Percentiles rank a stretch among this genome's conserved stretches.
Conservation (phyloP, 2,888 invertebrate species). For the Pyralis farinalis region DNA sequence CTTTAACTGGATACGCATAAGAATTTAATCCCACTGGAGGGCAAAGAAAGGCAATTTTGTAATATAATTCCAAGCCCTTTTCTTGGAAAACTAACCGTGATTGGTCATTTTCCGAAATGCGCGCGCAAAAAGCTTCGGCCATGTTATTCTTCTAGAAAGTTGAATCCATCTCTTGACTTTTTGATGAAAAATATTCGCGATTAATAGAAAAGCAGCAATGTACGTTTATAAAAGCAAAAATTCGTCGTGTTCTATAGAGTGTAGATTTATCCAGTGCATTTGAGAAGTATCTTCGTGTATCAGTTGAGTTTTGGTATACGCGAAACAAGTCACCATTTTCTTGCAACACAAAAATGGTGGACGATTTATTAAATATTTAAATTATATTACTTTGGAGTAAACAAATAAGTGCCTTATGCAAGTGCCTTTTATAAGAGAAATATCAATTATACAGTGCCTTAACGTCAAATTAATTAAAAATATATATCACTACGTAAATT, state of each 20-base stretch:
- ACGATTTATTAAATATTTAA: not conserved
- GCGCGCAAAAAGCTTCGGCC: slow-evolving; percentile 13
- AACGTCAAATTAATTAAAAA: too few relatives aligned
- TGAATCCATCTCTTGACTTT: not conserved
- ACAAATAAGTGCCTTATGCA: slow-evolving; percentile 6
- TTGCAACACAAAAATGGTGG: slow-evolving; percentile 1
- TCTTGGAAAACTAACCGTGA: slow-evolving; percentile 13
- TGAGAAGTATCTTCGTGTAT: slow-evolving; percentile 5
- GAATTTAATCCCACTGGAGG: not conserved
- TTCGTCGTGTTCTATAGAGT: not conserved
- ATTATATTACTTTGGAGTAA: not conserved
- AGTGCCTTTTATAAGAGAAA: slow-evolving; percentile 10
- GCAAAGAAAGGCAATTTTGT: slow-evolving; percentile 10
- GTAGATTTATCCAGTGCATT: not conserved
- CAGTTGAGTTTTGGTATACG: slow-evolving; percentile 4
- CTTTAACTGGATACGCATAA: slow-evolving; percentile 2
- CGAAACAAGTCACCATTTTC: not conserved
- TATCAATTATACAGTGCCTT: not conserved
- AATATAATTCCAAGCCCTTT: slow-evolving; percentile 15
- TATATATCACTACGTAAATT: too few relatives aligned
- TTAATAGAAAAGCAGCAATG: slow-evolving; percentile 1
- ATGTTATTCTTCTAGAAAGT: not conserved
- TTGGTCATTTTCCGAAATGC: slow-evolving; percentile 15
- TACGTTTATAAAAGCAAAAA: too few relatives aligned
- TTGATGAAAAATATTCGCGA: not conserved